phyloP scores from a whole-genome alignment of 1,140 invertebrate genomes.

The Drosophila chauvacae region DNA sequence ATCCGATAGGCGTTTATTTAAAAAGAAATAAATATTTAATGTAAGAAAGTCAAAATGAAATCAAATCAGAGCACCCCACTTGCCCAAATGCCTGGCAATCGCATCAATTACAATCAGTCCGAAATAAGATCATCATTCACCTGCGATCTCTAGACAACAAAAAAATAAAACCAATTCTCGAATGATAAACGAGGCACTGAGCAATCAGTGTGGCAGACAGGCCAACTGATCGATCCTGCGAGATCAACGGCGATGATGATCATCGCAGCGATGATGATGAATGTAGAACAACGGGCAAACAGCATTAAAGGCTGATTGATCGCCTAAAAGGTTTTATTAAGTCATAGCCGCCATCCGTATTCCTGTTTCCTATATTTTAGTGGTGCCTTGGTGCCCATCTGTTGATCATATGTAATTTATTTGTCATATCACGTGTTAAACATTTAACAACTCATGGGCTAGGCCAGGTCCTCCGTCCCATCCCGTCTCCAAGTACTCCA shows the following conservation, averaged over 20 bases:
- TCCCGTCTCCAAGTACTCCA: constrained; percentile 3
- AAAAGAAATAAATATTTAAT: too few relatives aligned
- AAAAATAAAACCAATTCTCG: background rate
- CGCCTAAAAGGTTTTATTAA: constrained; percentile 74
- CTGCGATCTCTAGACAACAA: constrained; percentile 16
- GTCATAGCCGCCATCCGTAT: constrained; percentile 33
- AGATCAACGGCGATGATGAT: constrained; percentile 12
- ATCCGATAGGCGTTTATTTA: background rate
- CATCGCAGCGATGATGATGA: constrained; percentile 35
- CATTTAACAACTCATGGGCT: constrained; percentile 79
- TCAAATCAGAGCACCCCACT: background rate
- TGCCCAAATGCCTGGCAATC: background rate
- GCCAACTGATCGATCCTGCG: constrained; percentile 36
- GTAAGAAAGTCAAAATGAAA: background rate
- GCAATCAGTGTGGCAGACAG: constrained; percentile 29
- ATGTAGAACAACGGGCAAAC: constrained; percentile 34
- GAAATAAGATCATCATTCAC: constrained; percentile 42
- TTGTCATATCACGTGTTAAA: constrained; percentile 81
- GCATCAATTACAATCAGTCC: constrained; percentile 41
- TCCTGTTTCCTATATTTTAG: constrained; percentile 20
- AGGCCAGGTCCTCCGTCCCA: constrained; percentile 32
- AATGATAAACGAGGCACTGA: constrained; percentile 38
- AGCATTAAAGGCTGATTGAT: constrained; percentile 67
- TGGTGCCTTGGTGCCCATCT: constrained; percentile 36
- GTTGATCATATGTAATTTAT: constrained; percentile 77